These are phyloP conservation scores for Leptosomus discolor DNA, from an alignment of 2,113 vertebrate species.

Conservation along the genomic window DNA sequence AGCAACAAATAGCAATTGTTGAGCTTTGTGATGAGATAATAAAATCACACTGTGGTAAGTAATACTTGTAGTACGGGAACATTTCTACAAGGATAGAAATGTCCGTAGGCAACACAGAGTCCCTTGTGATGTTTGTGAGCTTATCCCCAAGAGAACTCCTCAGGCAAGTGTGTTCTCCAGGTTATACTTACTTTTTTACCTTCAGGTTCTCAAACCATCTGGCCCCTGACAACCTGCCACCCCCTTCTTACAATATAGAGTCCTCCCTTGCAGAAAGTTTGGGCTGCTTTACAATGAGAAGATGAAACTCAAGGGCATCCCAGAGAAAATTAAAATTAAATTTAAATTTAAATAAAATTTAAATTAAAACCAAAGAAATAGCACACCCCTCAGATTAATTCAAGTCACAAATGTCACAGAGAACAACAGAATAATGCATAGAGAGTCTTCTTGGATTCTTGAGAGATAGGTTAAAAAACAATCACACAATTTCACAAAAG, in stretches of 20 bases:
- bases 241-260: not conserved
- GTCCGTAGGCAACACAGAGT: not conserved
- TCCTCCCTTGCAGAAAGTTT: not conserved
- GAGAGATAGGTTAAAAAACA: not conserved
- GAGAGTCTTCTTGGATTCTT: not conserved
- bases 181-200: not conserved
- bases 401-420: not conserved
- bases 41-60: not conserved
- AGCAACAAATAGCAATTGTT: constrained; percentile 24
- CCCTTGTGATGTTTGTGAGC: not conserved
- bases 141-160: not conserved
- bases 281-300: not conserved
- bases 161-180: not conserved
- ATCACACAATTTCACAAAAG: not conserved
- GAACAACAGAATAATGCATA: not conserved
- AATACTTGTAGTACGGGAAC: not conserved
- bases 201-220: not conserved
- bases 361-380: not conserved
- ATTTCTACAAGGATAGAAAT: not conserved
- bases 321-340: not conserved
- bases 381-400: not conserved
- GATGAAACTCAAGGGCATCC: not conserved
- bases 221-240: not conserved
- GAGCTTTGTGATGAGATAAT: not conserved
- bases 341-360: too few relatives aligned